Evolutionary conservation across 2,888 invertebrate species (phyloP).

Genomic region (Ochlodes sylvanus): DNA sequence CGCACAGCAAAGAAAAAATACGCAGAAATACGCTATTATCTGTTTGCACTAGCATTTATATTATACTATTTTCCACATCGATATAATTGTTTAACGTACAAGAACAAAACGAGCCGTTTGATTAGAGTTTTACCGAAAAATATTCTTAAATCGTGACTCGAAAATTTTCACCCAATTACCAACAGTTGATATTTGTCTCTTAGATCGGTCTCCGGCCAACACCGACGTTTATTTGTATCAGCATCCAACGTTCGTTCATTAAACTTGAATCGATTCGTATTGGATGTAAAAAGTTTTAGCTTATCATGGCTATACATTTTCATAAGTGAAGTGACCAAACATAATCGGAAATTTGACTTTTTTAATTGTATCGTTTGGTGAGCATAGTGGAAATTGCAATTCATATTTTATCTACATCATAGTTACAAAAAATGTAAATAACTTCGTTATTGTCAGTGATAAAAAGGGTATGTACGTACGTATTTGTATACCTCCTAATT

Average conservation of each 20-base stretch:
- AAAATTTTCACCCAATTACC: conserved; percentile 63
- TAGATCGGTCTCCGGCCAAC: background rate
- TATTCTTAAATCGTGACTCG: conserved; percentile 65
- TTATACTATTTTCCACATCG: background rate
- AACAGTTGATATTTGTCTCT: background rate
- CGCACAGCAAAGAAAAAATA: too few species aligned
- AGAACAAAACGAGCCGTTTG: conserved; percentile 15
- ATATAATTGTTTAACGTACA: conserved; percentile 5
- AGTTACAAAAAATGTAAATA: too few species aligned
- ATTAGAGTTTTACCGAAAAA: conserved; percentile 56
- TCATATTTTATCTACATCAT: background rate
- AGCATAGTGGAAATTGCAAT: background rate
- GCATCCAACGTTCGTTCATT: background rate
- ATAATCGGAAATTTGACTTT: background rate
- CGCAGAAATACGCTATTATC: too few species aligned
- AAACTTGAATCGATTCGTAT: background rate
- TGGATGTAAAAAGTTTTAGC: background rate
- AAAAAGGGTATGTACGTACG: background rate
- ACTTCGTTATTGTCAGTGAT: background rate
- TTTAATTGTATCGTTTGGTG: background rate
- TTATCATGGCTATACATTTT: background rate
- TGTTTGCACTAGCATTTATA: too few species aligned
- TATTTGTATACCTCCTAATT: too few species aligned
- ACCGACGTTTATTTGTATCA: conserved; percentile 1
- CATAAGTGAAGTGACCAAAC: too few species aligned